Evolutionary conservation across 2,113 vertebrate genomes (phyloP), one percentile per base, ranked within the genome.

Genomic region (Crotalus tigris): DNA sequence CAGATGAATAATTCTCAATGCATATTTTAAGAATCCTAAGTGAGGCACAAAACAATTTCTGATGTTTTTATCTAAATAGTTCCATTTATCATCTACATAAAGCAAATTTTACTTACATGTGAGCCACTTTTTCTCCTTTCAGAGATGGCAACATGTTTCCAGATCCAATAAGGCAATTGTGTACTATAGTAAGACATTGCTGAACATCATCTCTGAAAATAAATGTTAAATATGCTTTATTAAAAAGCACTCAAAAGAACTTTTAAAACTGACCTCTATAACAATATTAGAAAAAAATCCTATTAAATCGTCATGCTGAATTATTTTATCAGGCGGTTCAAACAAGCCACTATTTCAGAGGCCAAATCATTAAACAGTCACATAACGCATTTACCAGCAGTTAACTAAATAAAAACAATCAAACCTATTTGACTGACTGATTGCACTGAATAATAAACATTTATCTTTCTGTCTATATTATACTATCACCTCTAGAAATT

Each of bases 101-200:
- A 92, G 19, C 0, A 51, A 81, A 13, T 61, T 23, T 53, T 97
- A 98, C 99, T 99, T 97, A 99, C 99, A 99, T 97, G 90, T 98
- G 98, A 95, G 98, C 95, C 86, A 99, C 97, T 53, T 97, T 98
- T 88, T 99, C 98, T 97, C 99, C 99, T 97, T 98, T 98, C 91
- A 99, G 95, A 26, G 99, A 98, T 91, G 99, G 99, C 95, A 99
- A 97, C 96, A 99, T 94, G 94, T 98, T 98, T 58, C 99, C 99
- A 87, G 99, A 99, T 93, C 99, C 99, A 91, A 99, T 98, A 88
- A 99, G 97, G 96, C 99, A 99, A 97, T 99, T 99, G 94, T 99
- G 99, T 88, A 99, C 97, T 61, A 99, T 98, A 92, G 98, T 98
- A 94, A 99, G 98, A 96, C 98, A 98, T 96, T 99, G 99, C 0